phyloP scores from a whole-genome alignment of 1,140 invertebrate species.

The Formica selysi region DNA sequence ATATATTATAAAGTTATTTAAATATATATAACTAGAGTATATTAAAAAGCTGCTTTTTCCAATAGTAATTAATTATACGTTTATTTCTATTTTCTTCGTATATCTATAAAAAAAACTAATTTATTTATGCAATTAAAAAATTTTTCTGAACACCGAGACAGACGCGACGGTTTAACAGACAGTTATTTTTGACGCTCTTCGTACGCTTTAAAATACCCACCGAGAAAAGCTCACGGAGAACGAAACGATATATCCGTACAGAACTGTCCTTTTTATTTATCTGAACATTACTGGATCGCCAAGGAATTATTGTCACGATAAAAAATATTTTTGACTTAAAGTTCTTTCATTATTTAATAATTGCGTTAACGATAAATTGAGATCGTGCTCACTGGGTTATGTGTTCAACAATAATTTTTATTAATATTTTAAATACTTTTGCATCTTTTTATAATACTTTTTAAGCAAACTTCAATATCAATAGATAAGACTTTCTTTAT shows the following conservation, averaged over 20 bases:
- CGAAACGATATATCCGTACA: constrained; percentile 12
- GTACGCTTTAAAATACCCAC: constrained; percentile 44
- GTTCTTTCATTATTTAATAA: background rate
- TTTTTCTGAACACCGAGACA: background rate
- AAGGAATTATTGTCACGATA: constrained; percentile 39
- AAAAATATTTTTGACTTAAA: constrained; percentile 10
- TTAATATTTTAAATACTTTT: background rate
- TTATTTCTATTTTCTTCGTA: background rate
- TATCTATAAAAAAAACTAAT: background rate
- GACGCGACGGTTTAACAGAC: constrained; percentile 31
- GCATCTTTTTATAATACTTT: background rate
- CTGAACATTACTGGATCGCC: constrained; percentile 21
- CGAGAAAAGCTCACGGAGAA: constrained; percentile 25
- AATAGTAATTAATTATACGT: background rate
- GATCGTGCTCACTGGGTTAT: background rate
- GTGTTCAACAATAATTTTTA: background rate
- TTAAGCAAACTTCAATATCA: constrained; percentile 8
- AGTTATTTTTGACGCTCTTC: constrained; percentile 48
- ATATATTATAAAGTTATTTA: background rate
- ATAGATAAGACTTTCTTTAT: too few relatives aligned
- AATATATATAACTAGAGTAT: background rate
- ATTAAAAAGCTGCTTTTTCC: background rate
- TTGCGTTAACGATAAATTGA: background rate
- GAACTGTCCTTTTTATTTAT: constrained; percentile 29
- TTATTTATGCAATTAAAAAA: background rate